Percentiles rank a stretch among this genome's conserved stretches.
Evolutionary conservation across 2,888 invertebrate genomes (phyloP).

Genomic region (Junonia oenone): DNA sequence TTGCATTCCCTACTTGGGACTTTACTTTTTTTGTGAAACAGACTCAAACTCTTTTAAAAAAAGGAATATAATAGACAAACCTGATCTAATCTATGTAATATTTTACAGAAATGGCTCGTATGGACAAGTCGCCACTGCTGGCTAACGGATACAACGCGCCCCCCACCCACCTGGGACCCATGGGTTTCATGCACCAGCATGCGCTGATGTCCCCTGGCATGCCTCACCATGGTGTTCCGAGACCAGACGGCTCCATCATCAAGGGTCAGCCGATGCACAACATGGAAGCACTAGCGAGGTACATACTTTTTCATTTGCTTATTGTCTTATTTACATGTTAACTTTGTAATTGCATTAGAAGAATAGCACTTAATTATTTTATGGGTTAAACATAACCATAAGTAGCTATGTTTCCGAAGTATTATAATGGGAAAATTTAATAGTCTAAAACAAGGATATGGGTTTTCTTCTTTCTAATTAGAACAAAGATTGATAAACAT

Average conservation of each 20-base stretch:
- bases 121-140: constrained; percentile 94
- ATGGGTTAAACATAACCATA: no score
- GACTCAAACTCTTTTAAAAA: no score
- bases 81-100: no score
- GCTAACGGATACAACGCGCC: constrained; percentile 97
- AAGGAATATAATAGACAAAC: no score
- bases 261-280: constrained; percentile 92
- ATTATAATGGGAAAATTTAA: no score
- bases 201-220: constrained; percentile 94
- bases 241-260: constrained; percentile 90
- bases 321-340: background rate
- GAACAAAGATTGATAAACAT: no score
- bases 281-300: constrained; percentile 95
- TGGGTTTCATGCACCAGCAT: constrained; percentile 96
- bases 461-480: no score
- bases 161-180: constrained; percentile 93
- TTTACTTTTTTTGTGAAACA: no score
- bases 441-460: no score
- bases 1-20: no score
- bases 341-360: background rate
- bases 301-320: constrained; percentile 23
- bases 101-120: constrained; percentile 88
- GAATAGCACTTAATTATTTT: no score
- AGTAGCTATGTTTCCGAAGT: no score
- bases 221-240: constrained; percentile 88